These are phyloP conservation scores for Drosophila kanekoi DNA, from an alignment of 2,888 invertebrate genomes.

Conservation along the genomic window DNA sequence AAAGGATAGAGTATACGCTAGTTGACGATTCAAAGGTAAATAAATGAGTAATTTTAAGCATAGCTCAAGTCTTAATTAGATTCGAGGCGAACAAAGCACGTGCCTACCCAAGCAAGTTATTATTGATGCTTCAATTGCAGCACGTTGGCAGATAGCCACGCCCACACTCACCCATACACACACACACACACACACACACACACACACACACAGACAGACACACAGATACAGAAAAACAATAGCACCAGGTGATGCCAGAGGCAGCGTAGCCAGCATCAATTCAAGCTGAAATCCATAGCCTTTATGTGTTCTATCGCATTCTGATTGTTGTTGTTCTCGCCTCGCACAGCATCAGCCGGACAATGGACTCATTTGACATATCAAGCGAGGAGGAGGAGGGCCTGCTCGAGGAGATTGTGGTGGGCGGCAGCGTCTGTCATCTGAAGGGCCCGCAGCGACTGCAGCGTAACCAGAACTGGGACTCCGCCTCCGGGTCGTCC, in stretches of 20 bases:
- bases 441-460: conserved; percentile 57
- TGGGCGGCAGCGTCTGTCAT: conserved; percentile 67
- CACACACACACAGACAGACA: conserved; percentile 16
- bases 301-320: conserved; percentile 19
- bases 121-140: conserved; percentile 52
- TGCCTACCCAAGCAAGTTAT: conserved; percentile 24
- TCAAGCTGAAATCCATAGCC: conserved; percentile 33
- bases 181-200: conserved; percentile 17
- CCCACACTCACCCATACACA: conserved; percentile 13
- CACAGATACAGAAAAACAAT: conserved; percentile 31
- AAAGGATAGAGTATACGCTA: no score
- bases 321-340: conserved; percentile 53
- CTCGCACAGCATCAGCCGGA: conserved; percentile 80
- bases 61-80: conserved; percentile 4
- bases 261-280: conserved; percentile 41
- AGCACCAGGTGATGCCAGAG: conserved; percentile 43
- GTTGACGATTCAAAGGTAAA: no score
- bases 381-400: conserved; percentile 85
- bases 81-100: conserved; percentile 27
- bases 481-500: conserved; percentile 50
- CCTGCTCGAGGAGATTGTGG: conserved; percentile 85
- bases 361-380: conserved; percentile 85
- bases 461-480: conserved; percentile 65
- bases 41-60: no score
- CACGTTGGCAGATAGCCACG: conserved; percentile 28